Evolutionary conservation across 2,888 invertebrate species (phyloP), one percentile per base, ranked within the genome.

Genomic region (Zeuzera pyrina): DNA sequence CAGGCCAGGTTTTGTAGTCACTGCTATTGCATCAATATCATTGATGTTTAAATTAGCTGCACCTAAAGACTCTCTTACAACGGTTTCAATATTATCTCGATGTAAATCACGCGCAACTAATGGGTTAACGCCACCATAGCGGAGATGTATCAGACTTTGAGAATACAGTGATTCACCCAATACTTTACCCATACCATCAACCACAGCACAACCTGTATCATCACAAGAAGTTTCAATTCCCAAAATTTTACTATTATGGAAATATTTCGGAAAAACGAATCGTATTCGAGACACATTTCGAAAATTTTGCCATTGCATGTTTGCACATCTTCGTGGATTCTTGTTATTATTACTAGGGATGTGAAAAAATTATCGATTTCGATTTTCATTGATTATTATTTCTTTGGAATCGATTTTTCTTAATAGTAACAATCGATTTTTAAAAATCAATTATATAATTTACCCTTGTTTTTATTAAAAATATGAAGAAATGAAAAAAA

Each of bases 141-240:
- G 65, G 27, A 92, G 77, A 65, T 94, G 94, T 35, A 87, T 78
- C 43, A 86, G 65, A 43, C 90, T 90, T 70, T 98, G 98, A 1
- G 95, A 95, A 59, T 89, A 81, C 16, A 94, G 69, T 16, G 90
- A 86, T 74, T 98, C 94, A 6, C 94, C 93, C 27, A 95, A 64
- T 47, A 97, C 83, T 38, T 84, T 78, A 15, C 93, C 91, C 35
- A 85, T 57, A 12, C 81, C 84, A 67, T 92, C 87, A 4, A 98
- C 89, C 42, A 98, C 84, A 24, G 95, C 97, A 57, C 93, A 92
- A 12, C 95, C 97, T 1, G 98, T 98, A 65, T 98, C 98, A 84
- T 98, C 98, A 64, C 97, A 98, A 40, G 97, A 97, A 3, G 97
- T 96, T 86, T 98, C 98, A 51, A 98, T 97, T 3, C 98, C 98